A percentile compares a stretch with the other conserved stretches of the same genome.
Evolutionary conservation across 2,888 invertebrate species (phyloP).

Genomic region (Agrochola circellaris): DNA sequence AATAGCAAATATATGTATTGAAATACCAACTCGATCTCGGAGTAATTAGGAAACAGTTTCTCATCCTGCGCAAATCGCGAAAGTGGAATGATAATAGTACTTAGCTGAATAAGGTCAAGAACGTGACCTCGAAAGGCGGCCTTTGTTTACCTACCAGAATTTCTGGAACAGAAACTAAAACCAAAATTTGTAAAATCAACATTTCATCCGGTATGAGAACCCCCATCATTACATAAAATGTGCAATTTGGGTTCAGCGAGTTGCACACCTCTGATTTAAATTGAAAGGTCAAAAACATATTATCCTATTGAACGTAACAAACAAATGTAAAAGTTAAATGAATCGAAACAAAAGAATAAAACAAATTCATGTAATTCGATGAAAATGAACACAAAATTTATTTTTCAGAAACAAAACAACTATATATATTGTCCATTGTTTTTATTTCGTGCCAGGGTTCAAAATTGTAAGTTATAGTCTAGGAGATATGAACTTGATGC

Average conservation of each 20-base stretch:
- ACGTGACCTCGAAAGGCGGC: conserved; percentile 18
- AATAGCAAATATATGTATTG: conserved; percentile 11
- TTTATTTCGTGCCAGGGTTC: conserved; percentile 38
- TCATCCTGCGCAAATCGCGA: conserved; percentile 21
- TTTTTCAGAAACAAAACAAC: conserved; percentile 16
- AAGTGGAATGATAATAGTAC: conserved; percentile 45
- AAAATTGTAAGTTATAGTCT: conserved; percentile 57
- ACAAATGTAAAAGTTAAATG: conserved; percentile 5
- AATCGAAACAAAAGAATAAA: conserved; percentile 17
- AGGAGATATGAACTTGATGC: conserved; percentile 56
- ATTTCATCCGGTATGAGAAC: conserved; percentile 10
- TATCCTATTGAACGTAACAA: not conserved
- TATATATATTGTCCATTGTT: conserved; percentile 11
- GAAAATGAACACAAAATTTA: conserved; percentile 8
- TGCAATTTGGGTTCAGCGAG: not conserved
- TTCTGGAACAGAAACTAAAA: conserved; percentile 12
- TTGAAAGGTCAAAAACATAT: conserved; percentile 1
- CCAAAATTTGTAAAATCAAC: conserved; percentile 1
- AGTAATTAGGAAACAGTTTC: conserved; percentile 34
- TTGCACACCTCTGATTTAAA: not conserved
- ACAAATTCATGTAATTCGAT: conserved; percentile 23
- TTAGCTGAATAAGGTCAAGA: conserved; percentile 41
- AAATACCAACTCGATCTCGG: not conserved
- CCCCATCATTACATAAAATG: not conserved
- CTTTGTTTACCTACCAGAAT: conserved; percentile 4